Evolutionary conservation across 2,888 invertebrate species (phyloP).

Genomic region (Lasioglossum pauxillum): DNA sequence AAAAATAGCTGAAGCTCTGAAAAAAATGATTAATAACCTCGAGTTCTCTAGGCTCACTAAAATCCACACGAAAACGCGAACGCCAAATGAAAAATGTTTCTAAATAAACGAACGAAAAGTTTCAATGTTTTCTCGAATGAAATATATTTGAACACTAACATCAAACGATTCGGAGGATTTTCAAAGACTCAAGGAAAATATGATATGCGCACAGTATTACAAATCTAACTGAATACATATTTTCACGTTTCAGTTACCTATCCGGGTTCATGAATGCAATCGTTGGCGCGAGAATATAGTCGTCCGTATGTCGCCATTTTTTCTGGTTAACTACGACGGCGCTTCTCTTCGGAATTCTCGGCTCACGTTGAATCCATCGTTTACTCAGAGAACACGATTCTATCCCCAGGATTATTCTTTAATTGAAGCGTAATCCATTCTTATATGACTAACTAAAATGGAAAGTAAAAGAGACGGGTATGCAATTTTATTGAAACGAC

Average conservation of each 20-base stretch:
- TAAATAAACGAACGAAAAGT: neutral
- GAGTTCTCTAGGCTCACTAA: neutral
- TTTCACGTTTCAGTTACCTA: neutral
- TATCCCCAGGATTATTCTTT: conserved; percentile 45
- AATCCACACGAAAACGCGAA: neutral
- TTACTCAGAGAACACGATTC: conserved; percentile 28
- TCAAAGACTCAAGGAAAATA: neutral
- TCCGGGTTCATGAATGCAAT: conserved; percentile 28
- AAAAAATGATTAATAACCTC: neutral
- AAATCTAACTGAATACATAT: neutral
- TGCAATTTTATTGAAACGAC: conserved; percentile 33
- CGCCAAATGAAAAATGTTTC: neutral
- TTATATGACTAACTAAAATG: conserved; percentile 28
- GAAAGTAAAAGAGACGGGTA: conserved; percentile 25
- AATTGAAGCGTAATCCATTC: conserved; percentile 39
- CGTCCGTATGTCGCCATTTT: conserved; percentile 13
- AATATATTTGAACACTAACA: neutral
- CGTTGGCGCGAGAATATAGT: neutral
- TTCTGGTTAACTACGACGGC: conserved; percentile 26
- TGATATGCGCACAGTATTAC: neutral
- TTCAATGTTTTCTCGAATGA: neutral
- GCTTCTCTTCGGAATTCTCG: conserved; percentile 6
- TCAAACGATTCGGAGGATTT: neutral
- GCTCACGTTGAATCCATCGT: conserved; percentile 13
- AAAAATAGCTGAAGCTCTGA: neutral